These are phyloP conservation scores for Antheraea pernyi DNA, from an alignment of 1,140 invertebrate genomes.

Conservation along the genomic window DNA sequence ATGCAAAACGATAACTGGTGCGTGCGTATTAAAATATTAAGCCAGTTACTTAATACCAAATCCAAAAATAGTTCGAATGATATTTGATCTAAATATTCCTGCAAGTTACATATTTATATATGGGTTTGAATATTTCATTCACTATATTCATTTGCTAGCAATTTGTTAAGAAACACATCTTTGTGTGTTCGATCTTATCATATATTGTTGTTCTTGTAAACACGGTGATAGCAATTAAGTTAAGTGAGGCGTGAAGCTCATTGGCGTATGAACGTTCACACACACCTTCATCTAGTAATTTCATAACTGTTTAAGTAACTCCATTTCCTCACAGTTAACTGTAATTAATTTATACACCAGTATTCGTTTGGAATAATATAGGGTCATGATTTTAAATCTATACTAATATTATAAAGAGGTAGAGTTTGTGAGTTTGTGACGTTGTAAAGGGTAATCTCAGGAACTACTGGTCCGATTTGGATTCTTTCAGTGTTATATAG, in stretches of 20 bases:
- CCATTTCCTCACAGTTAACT: not conserved
- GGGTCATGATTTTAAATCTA: not conserved
- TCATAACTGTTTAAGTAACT: not conserved
- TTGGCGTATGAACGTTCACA: not conserved
- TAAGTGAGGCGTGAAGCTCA: not conserved
- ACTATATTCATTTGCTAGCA: not conserved
- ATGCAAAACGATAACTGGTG: slow-evolving; percentile 24
- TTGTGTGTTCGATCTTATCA: not conserved
- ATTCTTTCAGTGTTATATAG: too few relatives aligned
- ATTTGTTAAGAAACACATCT: too few relatives aligned
- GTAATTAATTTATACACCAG: not conserved
- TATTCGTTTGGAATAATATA: not conserved
- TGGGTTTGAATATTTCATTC: not conserved
- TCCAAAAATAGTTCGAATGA: slow-evolving; percentile 29
- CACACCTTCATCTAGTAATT: not conserved
- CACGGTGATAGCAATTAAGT: not conserved
- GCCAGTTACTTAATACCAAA: slow-evolving; percentile 18
- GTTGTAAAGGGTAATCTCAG: too few relatives aligned
- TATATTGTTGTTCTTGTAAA: not conserved
- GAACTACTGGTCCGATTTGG: too few relatives aligned
- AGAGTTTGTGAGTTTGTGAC: too few relatives aligned
- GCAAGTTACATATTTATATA: not conserved
- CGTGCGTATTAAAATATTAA: slow-evolving; percentile 9
- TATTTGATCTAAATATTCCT: slow-evolving; percentile 26
- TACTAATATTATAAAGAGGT: too few relatives aligned